Evolutionary conservation across 2,888 invertebrate species (phyloP).

Genomic region (Nowickia ferox): DNA sequence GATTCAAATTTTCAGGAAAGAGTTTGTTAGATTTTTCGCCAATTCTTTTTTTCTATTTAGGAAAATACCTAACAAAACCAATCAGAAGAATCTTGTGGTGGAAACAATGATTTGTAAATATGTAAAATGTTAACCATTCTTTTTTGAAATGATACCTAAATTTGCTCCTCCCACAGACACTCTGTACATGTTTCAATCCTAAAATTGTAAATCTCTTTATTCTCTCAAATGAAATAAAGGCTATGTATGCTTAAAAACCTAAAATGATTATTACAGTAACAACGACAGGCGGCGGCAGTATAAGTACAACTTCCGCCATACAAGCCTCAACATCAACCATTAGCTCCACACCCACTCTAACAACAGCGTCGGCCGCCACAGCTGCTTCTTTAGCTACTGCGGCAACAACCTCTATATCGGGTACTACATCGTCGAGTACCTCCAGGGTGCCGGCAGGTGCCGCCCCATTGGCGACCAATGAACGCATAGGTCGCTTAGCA

Average conservation of each 20-base stretch:
- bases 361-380: conserved; percentile 73
- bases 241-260: neutral
- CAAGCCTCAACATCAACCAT: conserved; percentile 64
- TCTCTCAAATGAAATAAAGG: neutral
- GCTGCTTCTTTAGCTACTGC: conserved; percentile 74
- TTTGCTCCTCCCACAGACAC: too few species aligned
- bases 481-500: conserved; percentile 58
- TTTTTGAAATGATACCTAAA: too few species aligned
- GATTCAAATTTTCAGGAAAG: too few species aligned
- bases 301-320: conserved; percentile 62
- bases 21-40: too few species aligned
- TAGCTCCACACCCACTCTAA: conserved; percentile 71
- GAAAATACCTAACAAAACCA: too few species aligned
- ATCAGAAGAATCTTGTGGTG: too few species aligned
- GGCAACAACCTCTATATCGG: conserved; percentile 74
- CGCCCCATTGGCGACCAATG: conserved; percentile 36
- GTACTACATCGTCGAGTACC: conserved; percentile 69
- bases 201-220: neutral
- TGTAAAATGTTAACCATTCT: too few species aligned
- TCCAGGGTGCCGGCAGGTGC: conserved; percentile 53
- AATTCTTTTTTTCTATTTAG: too few species aligned
- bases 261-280: conserved; percentile 61
- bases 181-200: neutral
- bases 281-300: conserved; percentile 48
- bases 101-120: too few species aligned